Base-by-base conservation (phyloP, 2,113 vertebrate species). In the Callipepla californica region DNA sequence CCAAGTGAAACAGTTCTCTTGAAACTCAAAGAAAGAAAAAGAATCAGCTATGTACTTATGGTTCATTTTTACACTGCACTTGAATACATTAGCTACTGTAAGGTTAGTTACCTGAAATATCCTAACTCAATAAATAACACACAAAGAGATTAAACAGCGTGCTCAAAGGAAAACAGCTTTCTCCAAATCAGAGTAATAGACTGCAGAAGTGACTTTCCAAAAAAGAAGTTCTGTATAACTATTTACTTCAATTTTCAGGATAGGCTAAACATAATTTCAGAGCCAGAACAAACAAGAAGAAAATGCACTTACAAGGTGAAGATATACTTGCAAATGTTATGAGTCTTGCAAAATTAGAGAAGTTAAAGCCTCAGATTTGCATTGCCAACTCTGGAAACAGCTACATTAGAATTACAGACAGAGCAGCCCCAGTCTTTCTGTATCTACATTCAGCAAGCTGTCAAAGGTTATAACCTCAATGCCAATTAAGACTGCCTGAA, bases 391-490 rank as follows among this genome's bases (percentile, higher is more conserved):
- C 30, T 57, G 21, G 47, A 68, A 79, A 53, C 23, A 76, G n/a
- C 3, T 10, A 38, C 3, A 2, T 48, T 23, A 82, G 78, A 85
- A 87, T 47, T 17, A 30, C 77, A 80, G 69, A 8, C 47, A 51
- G 30, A 6, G 38, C 12, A 51, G 67, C 34, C 32, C 16, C 34
- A 48, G 45, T 9, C 30, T 42, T 68, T 82, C 18, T 62, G 40
- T 22, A 85, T 62, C n/a, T 77, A 1, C 21, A 91, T 44, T 44
- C 30, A 89, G 44, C 36, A 85, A 91, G 36, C 45, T 65, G 7
- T 72, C 85, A 79, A 87, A 93, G 90, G 75, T 85, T 72, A 79
- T 51, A 94, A 91, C 72, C 51, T 68, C 40, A 58, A 61, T 90
- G 82, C 48, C 79, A 93, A 80, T 80, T 92, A 90, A 87, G 85